Percentiles rank a stretch among this genome's conserved stretches.
phyloP scores from a whole-genome alignment of 2,113 vertebrate genomes.

The Tupaia tana region DNA sequence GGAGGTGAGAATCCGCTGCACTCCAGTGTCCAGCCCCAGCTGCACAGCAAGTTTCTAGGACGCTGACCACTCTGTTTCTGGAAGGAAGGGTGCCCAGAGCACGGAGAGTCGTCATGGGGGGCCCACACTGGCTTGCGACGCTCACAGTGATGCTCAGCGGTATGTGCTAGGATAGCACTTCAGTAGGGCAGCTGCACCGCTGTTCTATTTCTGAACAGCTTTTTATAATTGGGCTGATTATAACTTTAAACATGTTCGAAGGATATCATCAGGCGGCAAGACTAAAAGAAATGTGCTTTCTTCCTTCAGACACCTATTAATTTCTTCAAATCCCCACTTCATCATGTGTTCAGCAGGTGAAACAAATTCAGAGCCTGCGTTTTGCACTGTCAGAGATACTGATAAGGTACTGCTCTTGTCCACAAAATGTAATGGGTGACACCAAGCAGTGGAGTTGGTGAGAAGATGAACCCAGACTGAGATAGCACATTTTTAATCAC shows the following conservation, averaged over 20 bases:
- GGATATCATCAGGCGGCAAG: background rate
- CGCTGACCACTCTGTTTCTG: background rate
- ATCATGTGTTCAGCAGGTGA: background rate
- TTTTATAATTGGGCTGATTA: constrained; percentile 8
- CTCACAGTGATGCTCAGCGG: background rate
- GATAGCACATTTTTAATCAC: background rate
- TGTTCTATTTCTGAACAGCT: background rate
- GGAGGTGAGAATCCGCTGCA: background rate
- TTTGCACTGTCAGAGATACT: background rate
- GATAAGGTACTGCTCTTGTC: background rate
- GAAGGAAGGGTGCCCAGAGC: background rate
- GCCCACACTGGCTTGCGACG: background rate
- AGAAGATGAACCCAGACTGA: background rate
- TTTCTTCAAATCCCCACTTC: constrained; percentile 23
- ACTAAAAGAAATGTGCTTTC: constrained; percentile 13
- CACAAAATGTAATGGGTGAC: background rate
- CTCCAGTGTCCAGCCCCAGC: background rate
- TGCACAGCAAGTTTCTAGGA: background rate
- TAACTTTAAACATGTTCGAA: constrained; percentile 9
- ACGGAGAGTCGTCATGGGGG: background rate
- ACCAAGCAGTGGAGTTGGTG: background rate
- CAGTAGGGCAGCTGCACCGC: background rate
- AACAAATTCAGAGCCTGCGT: background rate
- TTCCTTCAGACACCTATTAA: background rate
- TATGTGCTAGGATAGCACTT: background rate